Evolutionary conservation across 2,113 vertebrate genomes (phyloP).

Genomic region (Apeltes quadracus): DNA sequence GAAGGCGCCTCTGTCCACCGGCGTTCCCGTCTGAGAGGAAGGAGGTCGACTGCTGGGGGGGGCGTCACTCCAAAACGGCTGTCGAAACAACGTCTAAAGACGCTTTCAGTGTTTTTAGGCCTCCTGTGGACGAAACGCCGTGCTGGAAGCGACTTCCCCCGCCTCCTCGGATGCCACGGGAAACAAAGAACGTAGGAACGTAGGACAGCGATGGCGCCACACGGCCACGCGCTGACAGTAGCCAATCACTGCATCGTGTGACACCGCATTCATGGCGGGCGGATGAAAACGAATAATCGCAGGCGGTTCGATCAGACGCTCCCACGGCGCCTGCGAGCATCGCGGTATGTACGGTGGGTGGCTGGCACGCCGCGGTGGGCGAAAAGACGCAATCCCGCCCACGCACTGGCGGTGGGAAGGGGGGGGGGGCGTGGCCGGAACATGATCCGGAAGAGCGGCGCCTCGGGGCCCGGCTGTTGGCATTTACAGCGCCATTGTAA

Average conservation of each 20-base stretch:
- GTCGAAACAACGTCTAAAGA: too few species aligned
- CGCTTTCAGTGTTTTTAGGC: too few species aligned
- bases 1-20: too few species aligned
- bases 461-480: constrained; percentile 65
- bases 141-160: constrained; percentile 13
- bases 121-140: background rate
- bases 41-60: too few species aligned
- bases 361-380: constrained; percentile 36
- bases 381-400: constrained; percentile 37
- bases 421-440: constrained; percentile 41
- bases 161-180: constrained; percentile 34
- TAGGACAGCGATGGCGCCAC: constrained; percentile 37
- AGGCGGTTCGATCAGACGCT: constrained; percentile 45
- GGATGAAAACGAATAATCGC: constrained; percentile 50
- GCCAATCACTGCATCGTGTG: constrained; percentile 28
- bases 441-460: constrained; percentile 52
- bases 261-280: constrained; percentile 37
- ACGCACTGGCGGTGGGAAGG: constrained; percentile 21
- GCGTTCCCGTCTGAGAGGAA: too few species aligned
- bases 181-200: constrained; percentile 32
- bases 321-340: constrained; percentile 43
- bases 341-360: too few species aligned
- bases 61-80: too few species aligned
- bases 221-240: constrained; percentile 43
- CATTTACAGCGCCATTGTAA: constrained; percentile 78